Percentiles rank a stretch among this genome's conserved stretches.
Conservation (phyloP, 2,888 invertebrate species). For the Hydriomena furcata region DNA sequence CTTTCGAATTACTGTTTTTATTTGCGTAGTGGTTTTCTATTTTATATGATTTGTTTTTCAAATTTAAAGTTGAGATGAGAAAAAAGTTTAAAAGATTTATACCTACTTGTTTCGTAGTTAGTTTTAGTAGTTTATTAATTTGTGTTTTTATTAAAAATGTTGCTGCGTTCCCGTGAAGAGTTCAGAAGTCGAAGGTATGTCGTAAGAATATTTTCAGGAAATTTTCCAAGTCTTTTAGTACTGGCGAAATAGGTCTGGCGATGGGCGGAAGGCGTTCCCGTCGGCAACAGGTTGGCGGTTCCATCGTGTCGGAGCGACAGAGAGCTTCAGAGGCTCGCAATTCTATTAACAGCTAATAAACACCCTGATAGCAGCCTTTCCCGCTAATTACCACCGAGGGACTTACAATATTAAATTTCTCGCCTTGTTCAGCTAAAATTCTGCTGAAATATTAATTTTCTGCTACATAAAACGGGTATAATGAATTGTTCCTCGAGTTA, state of each 20-base stretch:
- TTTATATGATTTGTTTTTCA: constrained; percentile 50
- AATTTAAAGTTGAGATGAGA: constrained; percentile 34
- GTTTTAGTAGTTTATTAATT: constrained; percentile 48
- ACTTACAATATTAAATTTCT: constrained; percentile 64
- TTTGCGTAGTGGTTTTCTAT: constrained; percentile 62
- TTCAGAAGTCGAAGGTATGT: constrained; percentile 34
- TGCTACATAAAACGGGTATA: constrained; percentile 44
- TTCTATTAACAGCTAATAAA: constrained; percentile 75
- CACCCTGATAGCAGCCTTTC: constrained; percentile 60
- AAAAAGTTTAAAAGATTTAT: constrained; percentile 16
- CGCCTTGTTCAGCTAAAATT: constrained; percentile 48
- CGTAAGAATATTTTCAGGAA: constrained; percentile 35
- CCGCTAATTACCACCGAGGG: constrained; percentile 63
- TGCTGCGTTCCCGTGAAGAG: constrained; percentile 27
- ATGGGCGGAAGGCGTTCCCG: constrained; percentile 82
- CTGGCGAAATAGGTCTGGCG: constrained; percentile 45
- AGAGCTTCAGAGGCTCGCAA: constrained; percentile 56
- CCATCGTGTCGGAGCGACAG: constrained; percentile 47
- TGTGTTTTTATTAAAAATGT: constrained; percentile 58
- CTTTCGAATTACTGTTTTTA: constrained; percentile 51
- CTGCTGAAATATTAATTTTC: constrained; percentile 50
- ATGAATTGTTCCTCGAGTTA: constrained; percentile 38
- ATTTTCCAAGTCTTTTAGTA: constrained; percentile 28
- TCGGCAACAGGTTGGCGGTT: constrained; percentile 75
- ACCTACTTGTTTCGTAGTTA: constrained; percentile 26